Conservation (phyloP, 1,140 invertebrate genomes). For the Lepidurus couesii region DNA sequence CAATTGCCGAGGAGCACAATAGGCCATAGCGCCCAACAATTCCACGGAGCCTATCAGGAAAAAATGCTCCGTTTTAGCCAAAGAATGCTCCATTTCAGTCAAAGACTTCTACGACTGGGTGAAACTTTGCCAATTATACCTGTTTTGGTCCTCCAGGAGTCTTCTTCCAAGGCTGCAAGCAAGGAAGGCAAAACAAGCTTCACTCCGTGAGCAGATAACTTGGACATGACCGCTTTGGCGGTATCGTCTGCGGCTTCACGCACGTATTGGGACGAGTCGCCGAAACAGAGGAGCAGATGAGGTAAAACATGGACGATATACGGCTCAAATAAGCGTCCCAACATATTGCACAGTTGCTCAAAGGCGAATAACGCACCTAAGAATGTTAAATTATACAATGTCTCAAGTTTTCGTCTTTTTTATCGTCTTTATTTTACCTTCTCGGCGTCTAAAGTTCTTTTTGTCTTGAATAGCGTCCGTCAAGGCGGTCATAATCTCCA, state of each 20-base stretch:
- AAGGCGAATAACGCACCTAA: constrained; percentile 90
- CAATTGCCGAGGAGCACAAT: constrained; percentile 96
- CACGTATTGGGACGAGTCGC: constrained; percentile 86
- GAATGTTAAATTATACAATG: constrained; percentile 34
- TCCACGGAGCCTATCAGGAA: constrained; percentile 76
- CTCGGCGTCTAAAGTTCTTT: constrained; percentile 85
- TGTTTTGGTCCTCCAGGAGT: constrained; percentile 98
- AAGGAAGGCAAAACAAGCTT: constrained; percentile 89
- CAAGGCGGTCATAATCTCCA: constrained; percentile 90
- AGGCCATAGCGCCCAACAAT: constrained; percentile 93
- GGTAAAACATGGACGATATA: constrained; percentile 97
- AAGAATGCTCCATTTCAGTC: not conserved
- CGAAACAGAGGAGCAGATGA: constrained; percentile 90
- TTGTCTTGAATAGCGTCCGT: constrained; percentile 94
- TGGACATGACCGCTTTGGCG: constrained; percentile 85
- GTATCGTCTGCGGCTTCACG: constrained; percentile 89
- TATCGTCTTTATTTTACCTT: constrained; percentile 55
- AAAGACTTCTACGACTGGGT: not conserved
- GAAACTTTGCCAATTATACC: constrained; percentile 49
- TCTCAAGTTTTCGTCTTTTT: not conserved
- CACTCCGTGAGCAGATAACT: constrained; percentile 91
- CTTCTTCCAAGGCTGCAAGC: constrained; percentile 87
- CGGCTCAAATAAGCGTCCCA: constrained; percentile 94
- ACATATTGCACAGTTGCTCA: constrained; percentile 91
- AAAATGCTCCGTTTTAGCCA: constrained; percentile 16